A percentile compares a stretch with the other conserved stretches of the same genome.
Evolutionary conservation across 2,113 vertebrate species (phyloP).

Genomic region (Xiphias gladius): DNA sequence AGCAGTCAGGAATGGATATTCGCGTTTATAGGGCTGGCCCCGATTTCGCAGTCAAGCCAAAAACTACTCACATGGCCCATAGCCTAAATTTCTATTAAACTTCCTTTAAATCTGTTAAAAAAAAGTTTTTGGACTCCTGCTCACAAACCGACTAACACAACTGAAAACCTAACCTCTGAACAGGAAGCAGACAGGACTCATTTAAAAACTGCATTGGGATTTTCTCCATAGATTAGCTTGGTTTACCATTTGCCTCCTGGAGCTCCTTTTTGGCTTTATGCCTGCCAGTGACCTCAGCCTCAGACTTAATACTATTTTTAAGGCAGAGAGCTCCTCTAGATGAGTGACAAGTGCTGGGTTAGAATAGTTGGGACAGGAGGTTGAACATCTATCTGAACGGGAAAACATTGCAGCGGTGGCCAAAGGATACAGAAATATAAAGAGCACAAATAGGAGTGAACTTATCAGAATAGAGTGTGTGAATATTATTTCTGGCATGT

Average conservation of each 20-base stretch:
- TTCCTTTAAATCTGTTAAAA: too few species aligned
- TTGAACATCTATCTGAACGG: background rate
- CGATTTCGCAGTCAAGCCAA: background rate
- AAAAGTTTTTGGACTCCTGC: background rate
- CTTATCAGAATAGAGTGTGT: background rate
- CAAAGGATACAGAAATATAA: background rate
- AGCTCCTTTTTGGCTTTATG: background rate
- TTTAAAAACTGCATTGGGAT: background rate
- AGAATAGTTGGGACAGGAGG: background rate
- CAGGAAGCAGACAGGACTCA: background rate
- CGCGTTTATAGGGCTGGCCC: too few species aligned
- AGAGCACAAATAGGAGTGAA: background rate
- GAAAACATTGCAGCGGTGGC: background rate
- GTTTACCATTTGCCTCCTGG: background rate
- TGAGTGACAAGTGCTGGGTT: slow-evolving; percentile 4
- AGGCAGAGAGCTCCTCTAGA: background rate
- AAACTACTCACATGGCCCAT: background rate
- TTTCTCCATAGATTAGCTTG: background rate
- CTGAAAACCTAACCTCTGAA: background rate
- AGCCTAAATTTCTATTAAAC: too few species aligned
- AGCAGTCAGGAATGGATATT: too few species aligned
- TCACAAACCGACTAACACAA: too few species aligned
- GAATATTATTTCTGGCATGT: background rate
- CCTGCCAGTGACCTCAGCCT: slow-evolving; percentile 4
- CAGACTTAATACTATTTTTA: background rate